Conservation (phyloP, 2,113 vertebrate genomes). For the Clarias gariepinus region DNA sequence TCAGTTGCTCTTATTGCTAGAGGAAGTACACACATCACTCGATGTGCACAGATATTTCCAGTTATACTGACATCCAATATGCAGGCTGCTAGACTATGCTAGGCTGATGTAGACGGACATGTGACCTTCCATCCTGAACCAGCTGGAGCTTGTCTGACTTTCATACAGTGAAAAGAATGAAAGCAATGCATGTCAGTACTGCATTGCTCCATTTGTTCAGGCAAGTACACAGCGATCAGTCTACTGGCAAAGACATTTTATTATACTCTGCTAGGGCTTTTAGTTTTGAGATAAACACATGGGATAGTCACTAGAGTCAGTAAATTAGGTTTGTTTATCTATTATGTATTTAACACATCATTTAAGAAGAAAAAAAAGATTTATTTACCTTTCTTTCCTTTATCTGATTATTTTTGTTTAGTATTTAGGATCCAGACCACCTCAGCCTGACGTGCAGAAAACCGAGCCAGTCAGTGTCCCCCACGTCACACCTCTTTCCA, state of each 20-base stretch:
- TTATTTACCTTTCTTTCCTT: background rate
- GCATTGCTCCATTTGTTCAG: background rate
- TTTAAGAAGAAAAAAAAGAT: too few relatives aligned
- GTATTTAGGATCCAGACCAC: slow-evolving; percentile 84
- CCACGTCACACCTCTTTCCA: slow-evolving; percentile 75
- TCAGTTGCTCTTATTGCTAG: background rate
- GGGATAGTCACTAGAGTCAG: background rate
- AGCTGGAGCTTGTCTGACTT: slow-evolving; percentile 6
- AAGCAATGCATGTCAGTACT: background rate
- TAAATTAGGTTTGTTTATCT: background rate
- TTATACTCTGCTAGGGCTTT: background rate
- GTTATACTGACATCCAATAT: slow-evolving; percentile 3
- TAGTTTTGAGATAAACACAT: background rate
- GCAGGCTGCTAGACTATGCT: background rate
- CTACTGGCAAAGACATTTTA: background rate
- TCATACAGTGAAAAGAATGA: background rate
- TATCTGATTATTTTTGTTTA: slow-evolving; percentile 49
- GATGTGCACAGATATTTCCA: background rate
- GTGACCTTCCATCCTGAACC: background rate
- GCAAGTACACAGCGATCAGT: background rate
- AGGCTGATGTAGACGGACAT: background rate
- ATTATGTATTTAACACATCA: background rate
- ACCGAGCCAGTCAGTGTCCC: slow-evolving; percentile 82
- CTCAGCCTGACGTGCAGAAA: slow-evolving; percentile 77
- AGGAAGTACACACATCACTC: background rate